Evolutionary conservation across 2,113 vertebrate genomes (phyloP).

Genomic region (Taxidea taxus): DNA sequence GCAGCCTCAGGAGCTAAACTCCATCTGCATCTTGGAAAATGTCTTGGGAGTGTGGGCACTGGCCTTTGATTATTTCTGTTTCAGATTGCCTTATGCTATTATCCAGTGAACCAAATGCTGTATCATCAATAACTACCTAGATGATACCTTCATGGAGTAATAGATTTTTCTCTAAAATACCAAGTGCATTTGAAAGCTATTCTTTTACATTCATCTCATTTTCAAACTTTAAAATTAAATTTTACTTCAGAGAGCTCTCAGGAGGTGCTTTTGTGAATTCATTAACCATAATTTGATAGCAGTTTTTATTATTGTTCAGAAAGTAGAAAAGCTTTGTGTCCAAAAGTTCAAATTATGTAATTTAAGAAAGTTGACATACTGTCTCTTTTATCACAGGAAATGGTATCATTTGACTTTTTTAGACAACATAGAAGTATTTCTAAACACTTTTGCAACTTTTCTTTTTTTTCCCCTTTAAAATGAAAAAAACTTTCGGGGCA

Average conservation of each 20-base stretch:
- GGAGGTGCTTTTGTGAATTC: not conserved
- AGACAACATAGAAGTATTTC: not conserved
- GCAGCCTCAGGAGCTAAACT: not conserved
- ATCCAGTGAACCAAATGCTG: not conserved
- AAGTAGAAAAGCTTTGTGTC: not conserved
- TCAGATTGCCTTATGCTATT: not conserved
- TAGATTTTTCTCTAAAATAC: not conserved
- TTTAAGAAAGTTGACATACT: not conserved
- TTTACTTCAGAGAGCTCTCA: not conserved
- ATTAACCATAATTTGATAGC: not conserved
- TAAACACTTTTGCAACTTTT: not conserved
- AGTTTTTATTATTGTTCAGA: not conserved
- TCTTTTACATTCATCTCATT: not conserved
- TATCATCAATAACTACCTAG: not conserved
- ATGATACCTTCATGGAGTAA: not conserved
- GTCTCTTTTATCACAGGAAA: not conserved
- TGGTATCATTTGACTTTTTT: not conserved
- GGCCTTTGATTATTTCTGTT: not conserved
- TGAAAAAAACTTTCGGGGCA: not conserved
- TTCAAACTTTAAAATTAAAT: conserved; percentile 36
- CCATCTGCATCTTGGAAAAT: not conserved
- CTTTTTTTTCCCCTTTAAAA: not conserved
- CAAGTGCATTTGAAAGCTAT: not conserved
- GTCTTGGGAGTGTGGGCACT: not conserved
- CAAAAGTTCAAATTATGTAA: not conserved